Evolutionary conservation across 2,888 invertebrate genomes (phyloP).

Genomic region (Microplitis manilae): DNA sequence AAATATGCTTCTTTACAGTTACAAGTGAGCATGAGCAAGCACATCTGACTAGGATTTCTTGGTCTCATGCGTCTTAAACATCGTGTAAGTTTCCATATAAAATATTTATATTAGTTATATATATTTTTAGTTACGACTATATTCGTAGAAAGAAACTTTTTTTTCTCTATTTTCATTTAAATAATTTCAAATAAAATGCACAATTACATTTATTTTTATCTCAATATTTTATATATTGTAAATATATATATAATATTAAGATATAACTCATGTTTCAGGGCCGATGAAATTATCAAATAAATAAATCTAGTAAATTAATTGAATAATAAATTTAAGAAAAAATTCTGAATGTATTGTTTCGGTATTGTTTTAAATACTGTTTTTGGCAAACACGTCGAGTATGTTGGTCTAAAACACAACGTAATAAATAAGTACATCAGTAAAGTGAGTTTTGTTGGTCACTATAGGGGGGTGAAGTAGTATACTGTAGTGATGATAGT

Average conservation of each 20-base stretch:
- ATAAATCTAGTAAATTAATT: too few species aligned
- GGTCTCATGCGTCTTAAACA: constrained; percentile 4
- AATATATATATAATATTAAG: too few species aligned
- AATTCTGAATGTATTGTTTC: not conserved
- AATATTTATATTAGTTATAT: not conserved
- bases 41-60: constrained; percentile 13
- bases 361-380: not conserved
- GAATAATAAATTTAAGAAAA: not conserved
- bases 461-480: not conserved
- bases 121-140: not conserved
- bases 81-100: constrained; percentile 3
- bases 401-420: constrained; percentile 6
- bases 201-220: too few species aligned
- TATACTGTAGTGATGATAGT: not conserved
- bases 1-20: constrained; percentile 38
- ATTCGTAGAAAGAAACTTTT: too few species aligned
- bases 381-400: constrained; percentile 15
- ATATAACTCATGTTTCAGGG: too few species aligned
- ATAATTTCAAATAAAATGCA: not conserved
- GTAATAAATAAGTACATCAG: constrained; percentile 31
- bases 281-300: too few species aligned
- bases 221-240: too few species aligned
- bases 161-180: not conserved
- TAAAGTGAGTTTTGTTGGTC: constrained; percentile 34
- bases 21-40: constrained; percentile 26